These are phyloP conservation scores for Leucopsar rothschildi DNA, from an alignment of 2,113 vertebrate genomes.

Conservation along the genomic window DNA sequence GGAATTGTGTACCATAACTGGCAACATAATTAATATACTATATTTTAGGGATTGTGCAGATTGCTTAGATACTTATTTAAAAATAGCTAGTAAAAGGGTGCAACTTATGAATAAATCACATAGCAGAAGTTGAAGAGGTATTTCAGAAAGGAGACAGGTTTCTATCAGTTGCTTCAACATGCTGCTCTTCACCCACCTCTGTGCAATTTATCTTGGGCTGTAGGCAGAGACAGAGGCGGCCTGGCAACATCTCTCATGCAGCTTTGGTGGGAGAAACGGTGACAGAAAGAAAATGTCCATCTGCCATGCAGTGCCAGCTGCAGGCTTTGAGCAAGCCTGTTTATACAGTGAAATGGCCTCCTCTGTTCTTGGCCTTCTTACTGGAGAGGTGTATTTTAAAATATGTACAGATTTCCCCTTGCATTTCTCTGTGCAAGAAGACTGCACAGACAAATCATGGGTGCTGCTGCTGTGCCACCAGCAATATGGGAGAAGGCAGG, in stretches of 20 bases:
- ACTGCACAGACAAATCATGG: background rate
- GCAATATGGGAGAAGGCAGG: background rate
- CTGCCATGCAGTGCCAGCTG: background rate
- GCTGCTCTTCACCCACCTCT: background rate
- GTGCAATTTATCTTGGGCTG: background rate
- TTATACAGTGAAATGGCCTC: background rate
- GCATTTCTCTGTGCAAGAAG: background rate
- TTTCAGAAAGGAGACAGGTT: background rate
- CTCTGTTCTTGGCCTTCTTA: background rate
- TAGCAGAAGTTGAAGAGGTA: background rate
- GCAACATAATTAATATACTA: background rate
- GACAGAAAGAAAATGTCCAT: background rate
- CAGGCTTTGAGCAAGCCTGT: background rate
- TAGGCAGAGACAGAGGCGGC: background rate
- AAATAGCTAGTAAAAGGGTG: background rate
- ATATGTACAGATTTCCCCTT: rapidly evolving
- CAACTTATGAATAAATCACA: background rate
- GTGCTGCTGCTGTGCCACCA: background rate
- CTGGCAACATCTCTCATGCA: background rate
- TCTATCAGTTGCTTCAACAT: background rate
- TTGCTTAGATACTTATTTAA: background rate
- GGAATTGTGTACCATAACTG: background rate
- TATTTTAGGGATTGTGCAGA: background rate
- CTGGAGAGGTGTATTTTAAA: background rate
- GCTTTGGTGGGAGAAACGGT: background rate